Evolutionary conservation across 2,888 invertebrate genomes (phyloP).

Genomic region (Pachydiplax longipennis): DNA sequence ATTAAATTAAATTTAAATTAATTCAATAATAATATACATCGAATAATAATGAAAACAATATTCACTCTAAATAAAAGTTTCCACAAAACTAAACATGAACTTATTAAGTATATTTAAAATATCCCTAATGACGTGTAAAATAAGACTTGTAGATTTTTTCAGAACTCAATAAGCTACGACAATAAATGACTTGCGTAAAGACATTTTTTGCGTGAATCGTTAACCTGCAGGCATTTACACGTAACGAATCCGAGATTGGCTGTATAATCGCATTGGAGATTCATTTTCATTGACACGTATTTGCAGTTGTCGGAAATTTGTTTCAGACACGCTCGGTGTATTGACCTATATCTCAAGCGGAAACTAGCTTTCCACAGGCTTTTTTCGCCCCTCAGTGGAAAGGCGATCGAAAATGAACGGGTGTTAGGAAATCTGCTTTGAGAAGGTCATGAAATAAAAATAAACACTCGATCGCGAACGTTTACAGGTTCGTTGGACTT

Average conservation of each 20-base stretch:
- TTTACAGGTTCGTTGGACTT: background rate
- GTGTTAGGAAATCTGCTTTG: background rate
- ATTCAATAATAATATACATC: too few species aligned
- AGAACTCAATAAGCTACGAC: too few species aligned
- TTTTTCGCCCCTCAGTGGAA: background rate
- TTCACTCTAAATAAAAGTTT: too few species aligned
- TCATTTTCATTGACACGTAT: background rate
- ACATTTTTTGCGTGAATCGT: too few species aligned
- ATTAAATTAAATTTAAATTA: too few species aligned
- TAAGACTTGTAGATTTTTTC: too few species aligned
- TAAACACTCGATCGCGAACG: background rate
- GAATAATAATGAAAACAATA: too few species aligned
- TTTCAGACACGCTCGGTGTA: background rate
- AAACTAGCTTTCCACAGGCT: background rate
- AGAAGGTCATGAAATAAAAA: background rate
- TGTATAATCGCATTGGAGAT: background rate
- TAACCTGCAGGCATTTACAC: background rate
- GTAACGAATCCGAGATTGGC: background rate
- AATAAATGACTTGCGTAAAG: too few species aligned
- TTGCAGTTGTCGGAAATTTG: background rate
- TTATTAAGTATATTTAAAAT: too few species aligned
- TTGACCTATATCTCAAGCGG: constrained; percentile 1
- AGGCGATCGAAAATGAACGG: background rate
- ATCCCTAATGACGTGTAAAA: too few species aligned
- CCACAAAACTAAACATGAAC: too few species aligned